Evolutionary conservation across 2,797 vertebrate species (phyloP).

Genomic region (Darevskia mixta): DNA sequence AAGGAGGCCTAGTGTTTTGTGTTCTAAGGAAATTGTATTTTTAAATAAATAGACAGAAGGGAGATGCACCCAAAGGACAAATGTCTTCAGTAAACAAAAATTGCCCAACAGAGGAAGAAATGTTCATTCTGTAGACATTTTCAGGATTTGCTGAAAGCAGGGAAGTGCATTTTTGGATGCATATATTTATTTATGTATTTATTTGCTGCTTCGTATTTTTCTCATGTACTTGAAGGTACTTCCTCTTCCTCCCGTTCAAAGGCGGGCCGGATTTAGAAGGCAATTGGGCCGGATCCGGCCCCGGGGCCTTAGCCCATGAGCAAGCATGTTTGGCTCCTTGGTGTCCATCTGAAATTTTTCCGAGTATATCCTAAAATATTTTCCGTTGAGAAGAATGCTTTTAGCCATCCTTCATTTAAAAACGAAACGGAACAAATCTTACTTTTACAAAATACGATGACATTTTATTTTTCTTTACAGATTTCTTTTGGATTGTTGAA

Average conservation of each 20-base stretch:
- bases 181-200: not conserved
- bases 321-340: not conserved
- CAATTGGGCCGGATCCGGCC: no score
- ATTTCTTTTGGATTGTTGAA: conserved; percentile 54
- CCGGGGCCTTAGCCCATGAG: no score
- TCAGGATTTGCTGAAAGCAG: not conserved
- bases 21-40: conserved; percentile 53
- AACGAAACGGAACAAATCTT: not conserved
- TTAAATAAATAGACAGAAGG: conserved; percentile 4
- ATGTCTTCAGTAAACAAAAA: conserved; percentile 21
- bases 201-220: not conserved
- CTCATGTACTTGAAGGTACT: conserved; percentile 21
- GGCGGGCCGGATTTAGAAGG: no score
- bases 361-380: conserved; percentile 2
- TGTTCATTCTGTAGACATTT: not conserved
- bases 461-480: conserved; percentile 69
- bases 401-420: not conserved
- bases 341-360: not conserved
- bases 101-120: not conserved
- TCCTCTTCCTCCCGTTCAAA: not conserved
- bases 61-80: accelerated
- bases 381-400: not conserved
- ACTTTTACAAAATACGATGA: conserved; percentile 47
- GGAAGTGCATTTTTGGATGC: not conserved
- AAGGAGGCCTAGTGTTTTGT: conserved; percentile 41